Percentiles rank a stretch among this genome's conserved stretches.
Conservation (phyloP, 2,888 invertebrate genomes). For the Priocnemis perturbator region DNA sequence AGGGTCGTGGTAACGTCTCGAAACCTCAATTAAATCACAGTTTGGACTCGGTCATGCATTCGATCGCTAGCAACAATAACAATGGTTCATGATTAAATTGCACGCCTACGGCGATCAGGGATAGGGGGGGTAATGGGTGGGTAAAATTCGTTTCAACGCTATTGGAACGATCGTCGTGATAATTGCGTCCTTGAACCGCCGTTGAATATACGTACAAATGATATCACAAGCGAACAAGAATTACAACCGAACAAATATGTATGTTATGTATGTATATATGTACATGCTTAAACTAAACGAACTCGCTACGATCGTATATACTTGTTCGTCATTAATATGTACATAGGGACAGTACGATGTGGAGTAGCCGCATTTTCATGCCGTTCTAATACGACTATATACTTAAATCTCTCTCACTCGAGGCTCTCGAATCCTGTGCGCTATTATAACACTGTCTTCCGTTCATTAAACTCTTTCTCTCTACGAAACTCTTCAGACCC, state of each 20-base stretch:
- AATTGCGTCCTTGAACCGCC: slow-evolving; percentile 21
- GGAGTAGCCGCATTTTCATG: slow-evolving; percentile 15
- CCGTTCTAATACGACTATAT: not conserved
- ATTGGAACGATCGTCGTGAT: slow-evolving; percentile 8
- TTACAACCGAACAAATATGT: slow-evolving; percentile 20
- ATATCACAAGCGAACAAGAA: slow-evolving; percentile 57
- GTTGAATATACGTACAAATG: slow-evolving; percentile 26
- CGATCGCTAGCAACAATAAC: slow-evolving; percentile 8
- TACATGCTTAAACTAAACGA: slow-evolving; percentile 56
- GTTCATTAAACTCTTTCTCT: slow-evolving; percentile 18
- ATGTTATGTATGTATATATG: slow-evolving; percentile 40
- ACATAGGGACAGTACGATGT: slow-evolving; percentile 23
- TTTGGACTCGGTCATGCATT: slow-evolving; percentile 13
- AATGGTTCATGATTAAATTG: slow-evolving; percentile 7
- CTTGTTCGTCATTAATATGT: slow-evolving; percentile 17
- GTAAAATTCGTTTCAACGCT: slow-evolving; percentile 14
- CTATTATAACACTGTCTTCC: slow-evolving; percentile 34
- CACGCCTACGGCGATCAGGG: too few relatives aligned
- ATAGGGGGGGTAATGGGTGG: not conserved
- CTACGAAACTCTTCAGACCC: too few relatives aligned
- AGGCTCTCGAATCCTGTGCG: slow-evolving; percentile 6
- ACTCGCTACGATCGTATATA: slow-evolving; percentile 19
- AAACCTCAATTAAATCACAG: slow-evolving; percentile 10
- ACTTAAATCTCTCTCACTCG: not conserved
- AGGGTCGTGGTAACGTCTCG: too few relatives aligned